Evolutionary conservation across 2,113 vertebrate species (phyloP), one percentile per base, ranked within the genome.

Genomic region (Sarotherodon lohbergeri): DNA sequence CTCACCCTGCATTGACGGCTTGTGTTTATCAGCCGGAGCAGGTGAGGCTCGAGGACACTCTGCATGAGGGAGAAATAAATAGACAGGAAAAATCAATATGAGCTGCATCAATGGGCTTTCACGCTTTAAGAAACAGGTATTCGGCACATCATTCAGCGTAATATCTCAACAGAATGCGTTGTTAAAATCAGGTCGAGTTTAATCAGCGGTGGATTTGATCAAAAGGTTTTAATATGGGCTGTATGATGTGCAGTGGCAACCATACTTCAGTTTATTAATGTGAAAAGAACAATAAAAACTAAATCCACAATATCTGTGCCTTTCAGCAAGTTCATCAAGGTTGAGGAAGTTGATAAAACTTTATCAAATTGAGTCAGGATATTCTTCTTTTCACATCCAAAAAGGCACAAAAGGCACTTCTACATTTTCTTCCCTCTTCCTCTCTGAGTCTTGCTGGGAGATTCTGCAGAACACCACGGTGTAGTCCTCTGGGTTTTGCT

Each of bases 21-120:
- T 41, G 83, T 90, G 88, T 95, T 94, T 95, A 94, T 94, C 93
- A 85, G 90, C 71, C n/a, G 7, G 57, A 6, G 57, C 89, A 90
- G 94, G 85, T 87, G 84, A 19, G 87, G 34, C 78, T 84, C 6
- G 32, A 80, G 86, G 86, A 90, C 81, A 61, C 82, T 84, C 80
- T 71, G 88, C 85, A 85, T 82, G 82, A 76, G 86, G 82, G 82
- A 80, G 90, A 84, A 91, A 92, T 90, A 93, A 89, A 90, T 88
- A 92, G 91, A 93, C 89, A 86, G 84, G 52, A 78, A 66, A 91
- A 92, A 94, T 95, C 93, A 59, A 94, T 94, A 84, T 19, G 63
- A 56, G 82, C 90, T 85, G 76, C 89, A 88, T 92, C 91, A 84
- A 82, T 91, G 81, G 39, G 63, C 54, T 41, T 78, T 27, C 61